These are phyloP conservation scores for Gymnodraco acuticeps DNA, from an alignment of 2,797 vertebrate species.

Conservation along the genomic window DNA sequence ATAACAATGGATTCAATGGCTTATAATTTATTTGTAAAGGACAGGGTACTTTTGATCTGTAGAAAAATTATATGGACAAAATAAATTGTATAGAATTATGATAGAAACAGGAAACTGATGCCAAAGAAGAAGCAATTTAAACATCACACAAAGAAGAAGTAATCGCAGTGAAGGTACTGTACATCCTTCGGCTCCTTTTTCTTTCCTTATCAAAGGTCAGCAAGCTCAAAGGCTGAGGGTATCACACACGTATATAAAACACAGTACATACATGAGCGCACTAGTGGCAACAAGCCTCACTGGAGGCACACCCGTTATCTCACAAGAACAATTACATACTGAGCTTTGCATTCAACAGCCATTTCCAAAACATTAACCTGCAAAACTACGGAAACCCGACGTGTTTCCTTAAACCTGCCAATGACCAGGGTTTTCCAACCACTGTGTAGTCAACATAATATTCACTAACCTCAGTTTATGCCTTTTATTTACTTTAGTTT, in stretches of 20 bases:
- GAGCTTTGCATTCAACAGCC: not conserved
- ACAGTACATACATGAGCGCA: constrained; percentile 14
- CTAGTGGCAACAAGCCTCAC: constrained; percentile 22
- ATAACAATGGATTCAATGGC: not conserved
- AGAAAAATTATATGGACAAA: constrained; percentile 29
- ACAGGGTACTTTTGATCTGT: constrained; percentile 16
- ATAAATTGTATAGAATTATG: constrained; percentile 6
- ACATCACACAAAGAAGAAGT: not conserved
- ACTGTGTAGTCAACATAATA: not conserved
- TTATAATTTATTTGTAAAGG: constrained; percentile 36
- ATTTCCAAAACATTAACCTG: constrained; percentile 10
- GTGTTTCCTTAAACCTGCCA: not conserved
- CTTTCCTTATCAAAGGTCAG: constrained; percentile 8
- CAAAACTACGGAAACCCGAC: not conserved
- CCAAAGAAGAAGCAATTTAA: not conserved
- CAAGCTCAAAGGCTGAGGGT: constrained; percentile 12
- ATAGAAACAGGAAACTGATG: not conserved
- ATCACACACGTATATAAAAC: not conserved
- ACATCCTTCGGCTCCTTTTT: constrained; percentile 13
- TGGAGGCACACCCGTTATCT: constrained; percentile 18
- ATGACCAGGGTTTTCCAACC: not conserved
- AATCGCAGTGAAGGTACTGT: constrained; percentile 1
- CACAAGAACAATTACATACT: not conserved
- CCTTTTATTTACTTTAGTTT: not conserved
- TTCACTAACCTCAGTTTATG: constrained; percentile 23